Evolutionary conservation across 2,888 invertebrate genomes (phyloP).

Genomic region (Microplitis manilae): DNA sequence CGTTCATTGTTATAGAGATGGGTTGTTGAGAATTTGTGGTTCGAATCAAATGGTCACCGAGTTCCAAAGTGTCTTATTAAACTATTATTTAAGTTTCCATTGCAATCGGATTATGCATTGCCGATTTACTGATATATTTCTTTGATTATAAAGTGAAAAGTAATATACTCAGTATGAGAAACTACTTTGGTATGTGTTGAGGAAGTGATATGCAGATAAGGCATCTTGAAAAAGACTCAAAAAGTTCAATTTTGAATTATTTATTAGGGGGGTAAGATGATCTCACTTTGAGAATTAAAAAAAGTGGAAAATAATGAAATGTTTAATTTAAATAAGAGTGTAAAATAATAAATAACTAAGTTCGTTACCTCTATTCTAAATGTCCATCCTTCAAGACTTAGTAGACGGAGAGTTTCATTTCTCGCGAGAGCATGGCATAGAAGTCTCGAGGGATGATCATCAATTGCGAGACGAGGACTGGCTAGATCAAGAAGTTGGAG

Average conservation of each 20-base stretch:
- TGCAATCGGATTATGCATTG: neutral
- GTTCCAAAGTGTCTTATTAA: conserved; percentile 7
- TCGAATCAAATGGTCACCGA: conserved; percentile 10
- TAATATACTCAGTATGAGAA: too few relatives aligned
- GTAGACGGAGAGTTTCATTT: conserved; percentile 72
- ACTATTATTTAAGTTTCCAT: neutral
- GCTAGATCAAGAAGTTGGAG: conserved; percentile 75
- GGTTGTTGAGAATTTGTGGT: conserved; percentile 51
- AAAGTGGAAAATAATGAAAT: neutral
- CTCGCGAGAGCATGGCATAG: conserved; percentile 72
- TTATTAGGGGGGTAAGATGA: too few relatives aligned
- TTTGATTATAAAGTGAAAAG: too few relatives aligned
- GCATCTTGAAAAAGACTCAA: too few relatives aligned
- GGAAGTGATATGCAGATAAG: too few relatives aligned
- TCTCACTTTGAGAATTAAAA: neutral
- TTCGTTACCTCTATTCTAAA: conserved; percentile 74
- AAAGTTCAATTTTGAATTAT: too few relatives aligned
- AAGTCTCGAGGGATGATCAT: conserved; percentile 73
- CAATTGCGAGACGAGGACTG: conserved; percentile 73
- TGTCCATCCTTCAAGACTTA: conserved; percentile 75
- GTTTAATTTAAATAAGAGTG: neutral
- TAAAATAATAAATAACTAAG: too few relatives aligned
- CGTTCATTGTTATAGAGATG: conserved; percentile 53
- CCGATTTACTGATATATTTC: neutral
- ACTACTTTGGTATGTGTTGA: too few relatives aligned